Percentiles rank a stretch among this genome's conserved stretches.
Evolutionary conservation across 2,888 invertebrate species (phyloP).

Genomic region (Chouioia cunea): DNA sequence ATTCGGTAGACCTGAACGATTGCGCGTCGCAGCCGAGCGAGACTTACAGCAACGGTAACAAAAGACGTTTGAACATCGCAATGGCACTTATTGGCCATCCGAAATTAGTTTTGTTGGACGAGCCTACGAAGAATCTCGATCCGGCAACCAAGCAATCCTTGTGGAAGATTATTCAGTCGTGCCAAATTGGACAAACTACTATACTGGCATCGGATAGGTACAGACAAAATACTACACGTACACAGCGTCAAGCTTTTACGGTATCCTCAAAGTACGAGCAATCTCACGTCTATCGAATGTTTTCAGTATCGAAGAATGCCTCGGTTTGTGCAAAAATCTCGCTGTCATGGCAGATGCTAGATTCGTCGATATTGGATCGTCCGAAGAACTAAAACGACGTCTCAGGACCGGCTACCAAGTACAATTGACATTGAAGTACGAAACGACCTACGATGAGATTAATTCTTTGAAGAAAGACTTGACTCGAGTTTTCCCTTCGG

Average conservation of each 20-base stretch:
- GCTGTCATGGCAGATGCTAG: constrained; percentile 82
- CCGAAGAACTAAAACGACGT: constrained; percentile 78
- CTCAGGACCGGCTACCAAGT: constrained; percentile 79
- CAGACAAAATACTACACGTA: too few species aligned
- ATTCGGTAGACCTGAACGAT: constrained; percentile 58
- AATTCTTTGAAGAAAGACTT: constrained; percentile 70
- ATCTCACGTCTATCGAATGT: too few species aligned
- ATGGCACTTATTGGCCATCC: constrained; percentile 80
- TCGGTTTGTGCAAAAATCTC: constrained; percentile 81
- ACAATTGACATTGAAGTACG: constrained; percentile 67
- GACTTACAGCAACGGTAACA: constrained; percentile 82
- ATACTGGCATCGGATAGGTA: constrained; percentile 79
- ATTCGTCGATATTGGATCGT: constrained; percentile 79
- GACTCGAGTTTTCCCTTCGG: constrained; percentile 71
- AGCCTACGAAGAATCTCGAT: constrained; percentile 81
- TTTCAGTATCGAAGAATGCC: constrained; percentile 87
- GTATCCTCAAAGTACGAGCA: too few species aligned
- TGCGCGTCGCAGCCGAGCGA: constrained; percentile 59
- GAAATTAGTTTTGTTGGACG: constrained; percentile 78
- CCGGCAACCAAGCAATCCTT: constrained; percentile 75
- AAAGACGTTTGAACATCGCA: constrained; percentile 82
- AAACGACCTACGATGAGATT: constrained; percentile 56
- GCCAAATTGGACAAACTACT: constrained; percentile 71
- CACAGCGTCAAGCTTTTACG: too few species aligned
- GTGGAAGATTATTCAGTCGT: constrained; percentile 74